Evolutionary conservation across 30 jellyfish, hydroid and myxozoan genomes (phyloP).

Genomic region (Aurelia aurita): DNA sequence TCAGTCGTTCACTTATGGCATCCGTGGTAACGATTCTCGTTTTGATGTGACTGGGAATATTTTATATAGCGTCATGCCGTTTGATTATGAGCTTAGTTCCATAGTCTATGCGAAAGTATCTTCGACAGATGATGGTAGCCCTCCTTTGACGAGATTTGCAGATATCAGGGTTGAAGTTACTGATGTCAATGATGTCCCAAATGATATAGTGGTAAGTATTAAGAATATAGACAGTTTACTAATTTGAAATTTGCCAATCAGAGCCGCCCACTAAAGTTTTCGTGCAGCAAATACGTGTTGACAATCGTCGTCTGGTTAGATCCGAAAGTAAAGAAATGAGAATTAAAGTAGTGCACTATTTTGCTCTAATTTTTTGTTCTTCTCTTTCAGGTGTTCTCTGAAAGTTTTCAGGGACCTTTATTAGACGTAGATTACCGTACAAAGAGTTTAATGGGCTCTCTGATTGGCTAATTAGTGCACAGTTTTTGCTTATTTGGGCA

Average conservation of each 20-base stretch:
- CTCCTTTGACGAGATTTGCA: conserved; percentile 52
- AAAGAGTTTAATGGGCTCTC: too few relatives aligned
- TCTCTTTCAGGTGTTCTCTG: too few relatives aligned
- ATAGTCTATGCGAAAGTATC: conserved; percentile 36
- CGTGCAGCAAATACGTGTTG: too few relatives aligned
- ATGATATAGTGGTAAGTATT: conserved; percentile 78
- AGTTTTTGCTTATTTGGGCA: too few relatives aligned
- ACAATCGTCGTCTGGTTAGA: too few relatives aligned
- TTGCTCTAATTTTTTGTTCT: too few relatives aligned
- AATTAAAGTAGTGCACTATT: too few relatives aligned
- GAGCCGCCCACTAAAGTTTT: too few relatives aligned
- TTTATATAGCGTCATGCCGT: conserved; percentile 19
- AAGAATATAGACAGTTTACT: not conserved
- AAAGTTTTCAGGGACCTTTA: too few relatives aligned
- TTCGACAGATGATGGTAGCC: conserved; percentile 82
- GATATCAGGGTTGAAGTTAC: conserved; percentile 42
- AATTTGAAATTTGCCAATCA: not conserved
- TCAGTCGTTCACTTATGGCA: conserved; percentile 68
- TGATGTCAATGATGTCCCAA: conserved; percentile 89
- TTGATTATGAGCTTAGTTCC: conserved; percentile 55
- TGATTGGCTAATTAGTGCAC: too few relatives aligned
- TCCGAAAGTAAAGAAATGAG: too few relatives aligned
- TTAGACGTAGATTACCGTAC: too few relatives aligned
- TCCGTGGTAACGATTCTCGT: conserved; percentile 59
- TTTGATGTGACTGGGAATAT: conserved; percentile 33